A percentile compares a stretch with the other conserved stretches of the same genome.
phyloP scores from a whole-genome alignment of 2,797 vertebrate genomes.

The Mus caroli region DNA sequence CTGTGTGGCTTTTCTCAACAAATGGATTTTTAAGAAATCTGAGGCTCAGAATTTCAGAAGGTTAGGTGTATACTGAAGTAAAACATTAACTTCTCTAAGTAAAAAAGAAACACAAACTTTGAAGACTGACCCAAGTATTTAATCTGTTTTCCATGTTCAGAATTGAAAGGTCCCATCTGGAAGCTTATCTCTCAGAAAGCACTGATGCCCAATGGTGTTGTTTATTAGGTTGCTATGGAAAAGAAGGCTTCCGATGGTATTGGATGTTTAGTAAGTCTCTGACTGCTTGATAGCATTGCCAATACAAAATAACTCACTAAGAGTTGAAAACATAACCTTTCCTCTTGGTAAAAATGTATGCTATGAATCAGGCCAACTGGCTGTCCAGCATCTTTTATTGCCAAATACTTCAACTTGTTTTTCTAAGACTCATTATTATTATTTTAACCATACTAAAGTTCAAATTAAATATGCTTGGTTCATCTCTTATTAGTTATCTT shows the following conservation, averaged over 20 bases:
- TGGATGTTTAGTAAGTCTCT: neutral
- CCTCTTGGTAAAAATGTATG: neutral
- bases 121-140: neutral
- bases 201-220: neutral
- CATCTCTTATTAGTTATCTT: neutral
- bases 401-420: neutral
- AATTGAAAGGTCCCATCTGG: neutral
- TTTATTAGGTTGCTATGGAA: neutral
- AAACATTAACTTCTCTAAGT: slow-evolving; percentile 45
- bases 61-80: neutral
- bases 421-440: neutral
- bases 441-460: neutral
- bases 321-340: neutral
- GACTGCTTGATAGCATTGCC: neutral
- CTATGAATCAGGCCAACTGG: neutral
- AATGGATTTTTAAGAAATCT: slow-evolving; percentile 38
- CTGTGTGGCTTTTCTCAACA: slow-evolving; percentile 13
- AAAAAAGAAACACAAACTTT: neutral
- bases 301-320: neutral
- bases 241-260: neutral
- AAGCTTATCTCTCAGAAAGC: slow-evolving; percentile 6
- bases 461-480: neutral
- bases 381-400: neutral
- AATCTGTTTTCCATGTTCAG: neutral
- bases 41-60: neutral